Conservation (phyloP, 2,888 invertebrate species). For the Rhimphoctona megacephalus region DNA sequence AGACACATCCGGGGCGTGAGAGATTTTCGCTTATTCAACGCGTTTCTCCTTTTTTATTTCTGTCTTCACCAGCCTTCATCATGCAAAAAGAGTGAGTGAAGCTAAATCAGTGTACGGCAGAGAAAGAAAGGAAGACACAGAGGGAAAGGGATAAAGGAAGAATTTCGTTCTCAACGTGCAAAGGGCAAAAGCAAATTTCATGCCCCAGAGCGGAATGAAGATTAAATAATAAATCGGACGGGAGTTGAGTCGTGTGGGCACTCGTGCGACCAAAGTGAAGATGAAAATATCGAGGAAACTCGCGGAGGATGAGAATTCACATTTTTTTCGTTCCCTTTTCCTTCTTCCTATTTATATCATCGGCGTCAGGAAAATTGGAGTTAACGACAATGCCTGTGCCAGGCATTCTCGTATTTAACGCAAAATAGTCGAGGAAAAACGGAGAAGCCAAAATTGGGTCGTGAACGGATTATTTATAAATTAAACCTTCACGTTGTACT, state of each 20-base stretch:
- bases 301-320: slow-evolving; percentile 27
- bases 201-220: slow-evolving; percentile 66
- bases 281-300: slow-evolving; percentile 59
- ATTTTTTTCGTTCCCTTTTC: slow-evolving; percentile 42
- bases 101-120: slow-evolving; percentile 32
- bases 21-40: slow-evolving; percentile 51
- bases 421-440: neutral
- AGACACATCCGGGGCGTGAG: slow-evolving; percentile 52
- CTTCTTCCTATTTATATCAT: slow-evolving; percentile 8
- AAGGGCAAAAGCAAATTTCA: slow-evolving; percentile 60
- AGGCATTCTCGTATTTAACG: slow-evolving; percentile 16
- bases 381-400: slow-evolving; percentile 1
- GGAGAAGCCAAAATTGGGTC: slow-evolving; percentile 12
- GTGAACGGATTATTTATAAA: slow-evolving; percentile 3
- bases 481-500: neutral
- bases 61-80: neutral
- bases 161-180: slow-evolving; percentile 46
- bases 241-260: slow-evolving; percentile 38
- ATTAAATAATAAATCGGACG: slow-evolving; percentile 68
- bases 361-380: slow-evolving; percentile 38
- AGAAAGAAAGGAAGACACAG: neutral
- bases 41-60: neutral
- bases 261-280: slow-evolving; percentile 50
- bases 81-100: slow-evolving; percentile 29
- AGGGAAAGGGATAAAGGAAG: neutral